Evolutionary conservation across 2,797 vertebrate genomes (phyloP).

Genomic region (Galagoides demidoff): DNA sequence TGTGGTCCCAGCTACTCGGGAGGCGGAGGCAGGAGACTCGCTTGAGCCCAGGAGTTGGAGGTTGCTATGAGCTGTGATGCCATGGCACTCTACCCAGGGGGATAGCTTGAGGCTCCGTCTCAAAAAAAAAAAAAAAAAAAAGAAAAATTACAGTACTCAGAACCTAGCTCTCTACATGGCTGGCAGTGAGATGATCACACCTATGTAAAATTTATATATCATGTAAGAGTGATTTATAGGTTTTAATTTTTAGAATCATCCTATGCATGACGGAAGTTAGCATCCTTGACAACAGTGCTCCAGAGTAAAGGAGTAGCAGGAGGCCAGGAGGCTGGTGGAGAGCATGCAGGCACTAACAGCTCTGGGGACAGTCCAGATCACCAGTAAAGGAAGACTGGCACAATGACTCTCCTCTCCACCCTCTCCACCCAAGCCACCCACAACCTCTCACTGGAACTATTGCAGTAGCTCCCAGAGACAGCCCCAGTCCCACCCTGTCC

Average conservation of each 20-base stretch:
- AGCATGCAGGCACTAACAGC: background rate
- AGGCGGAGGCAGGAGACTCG: too few species aligned
- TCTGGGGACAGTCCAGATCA: too few species aligned
- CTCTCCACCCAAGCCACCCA: background rate
- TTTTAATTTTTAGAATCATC: background rate
- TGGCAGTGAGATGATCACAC: background rate
- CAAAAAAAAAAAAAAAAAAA: too few species aligned
- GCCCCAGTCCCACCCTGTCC: background rate
- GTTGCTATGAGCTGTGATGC: too few species aligned
- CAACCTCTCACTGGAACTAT: background rate
- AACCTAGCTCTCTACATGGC: background rate
- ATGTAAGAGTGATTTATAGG: background rate
- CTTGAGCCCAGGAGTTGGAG: too few species aligned
- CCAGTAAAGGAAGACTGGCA: background rate
- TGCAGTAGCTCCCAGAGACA: background rate
- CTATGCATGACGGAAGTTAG: background rate
- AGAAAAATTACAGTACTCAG: background rate
- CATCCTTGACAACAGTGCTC: background rate
- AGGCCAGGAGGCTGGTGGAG: fast-evolving
- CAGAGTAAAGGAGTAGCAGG: background rate
- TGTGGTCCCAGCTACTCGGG: too few species aligned
- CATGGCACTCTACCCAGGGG: too few species aligned
- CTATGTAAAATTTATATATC: background rate
- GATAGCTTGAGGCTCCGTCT: too few species aligned
- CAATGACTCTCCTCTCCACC: too few species aligned